Evolutionary conservation across 2,797 vertebrate genomes (phyloP), one percentile per base, ranked within the genome.

Genomic region (Myiotriccus ornatus): DNA sequence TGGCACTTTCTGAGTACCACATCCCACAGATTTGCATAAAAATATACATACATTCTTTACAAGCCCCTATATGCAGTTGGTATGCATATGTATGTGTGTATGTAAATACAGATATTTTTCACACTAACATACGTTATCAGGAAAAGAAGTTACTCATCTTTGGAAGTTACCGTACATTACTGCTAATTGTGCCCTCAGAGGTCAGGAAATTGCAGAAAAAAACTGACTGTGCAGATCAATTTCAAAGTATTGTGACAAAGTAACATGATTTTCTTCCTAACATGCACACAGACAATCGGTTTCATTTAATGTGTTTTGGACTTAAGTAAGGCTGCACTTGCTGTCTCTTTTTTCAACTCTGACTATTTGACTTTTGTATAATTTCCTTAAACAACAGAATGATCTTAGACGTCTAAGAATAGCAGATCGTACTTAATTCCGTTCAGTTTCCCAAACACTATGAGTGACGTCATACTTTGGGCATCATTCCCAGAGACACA

Each of bases 391-490:
- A 47, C 1, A 68, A 70, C 3, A 10, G 10, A 53, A 32, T 57
- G 71, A 30, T 43, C n/a, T 87, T 65, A 30, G 5, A 50, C 35
- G 6, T n/a, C 4, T 44, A 56, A 77, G 16, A 68, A 59, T 23
- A 84, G 52, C 12, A 76, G 6, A n/a, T 53, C 13, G 49, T 9
- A 77, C 21, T 32, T 46, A 55, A 37, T 28, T 55, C 4, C 4
- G 80, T 70, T 24, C 41, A 64, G 13, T 23, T 81, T 10, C 23
- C 21, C 39, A 55, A 34, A 52, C 30, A 43, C 4, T 30, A 57
- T 23, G 18, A 28, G 7, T 73, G 20, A 62, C 0, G 2, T 12
- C 23, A 0, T 55, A 15, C 49, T 86, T 68, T 55, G 28, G 62
- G 22, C 37, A 64, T 47, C 16, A 53, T 71, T 90, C 23, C 27